phyloP scores from a whole-genome alignment of 2,797 vertebrate genomes.

The Siniperca obscura region DNA sequence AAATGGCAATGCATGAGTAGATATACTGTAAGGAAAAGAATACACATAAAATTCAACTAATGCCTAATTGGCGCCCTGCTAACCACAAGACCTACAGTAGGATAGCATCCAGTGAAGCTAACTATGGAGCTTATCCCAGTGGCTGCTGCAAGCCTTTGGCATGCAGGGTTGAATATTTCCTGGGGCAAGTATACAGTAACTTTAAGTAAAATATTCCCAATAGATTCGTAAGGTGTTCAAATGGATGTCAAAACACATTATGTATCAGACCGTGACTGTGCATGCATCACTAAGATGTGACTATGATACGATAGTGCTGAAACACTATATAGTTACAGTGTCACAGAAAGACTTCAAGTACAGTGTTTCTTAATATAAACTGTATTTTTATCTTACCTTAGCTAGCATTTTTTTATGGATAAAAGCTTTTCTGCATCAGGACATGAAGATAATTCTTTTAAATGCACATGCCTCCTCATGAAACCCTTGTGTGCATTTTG shows the following conservation, averaged over 20 bases:
- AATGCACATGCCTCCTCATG: not conserved
- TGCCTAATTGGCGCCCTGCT: not conserved
- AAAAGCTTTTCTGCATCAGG: not conserved
- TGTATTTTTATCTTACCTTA: not conserved
- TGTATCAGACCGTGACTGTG: not conserved
- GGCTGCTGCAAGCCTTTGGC: too few species aligned
- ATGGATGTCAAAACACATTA: conserved; percentile 6
- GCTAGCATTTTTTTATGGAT: not conserved
- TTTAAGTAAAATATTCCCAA: not conserved
- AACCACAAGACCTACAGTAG: not conserved
- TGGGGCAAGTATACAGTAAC: not conserved
- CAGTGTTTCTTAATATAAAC: conserved; percentile 6
- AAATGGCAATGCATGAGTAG: not conserved
- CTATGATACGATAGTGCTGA: not conserved
- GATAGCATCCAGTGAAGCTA: not conserved
- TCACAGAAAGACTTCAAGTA: not conserved
- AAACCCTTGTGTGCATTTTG: not conserved
- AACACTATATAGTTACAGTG: not conserved
- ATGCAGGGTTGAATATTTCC: not conserved
- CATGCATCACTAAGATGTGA: not conserved
- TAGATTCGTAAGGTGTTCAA: conserved; percentile 4
- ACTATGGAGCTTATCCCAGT: not conserved
- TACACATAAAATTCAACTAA: not conserved
- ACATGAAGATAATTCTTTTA: not conserved
- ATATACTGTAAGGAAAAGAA: not conserved